A percentile compares a stretch with the other conserved stretches of the same genome.
Evolutionary conservation across 2,113 vertebrate species (phyloP).

Genomic region (Proteles cristata): DNA sequence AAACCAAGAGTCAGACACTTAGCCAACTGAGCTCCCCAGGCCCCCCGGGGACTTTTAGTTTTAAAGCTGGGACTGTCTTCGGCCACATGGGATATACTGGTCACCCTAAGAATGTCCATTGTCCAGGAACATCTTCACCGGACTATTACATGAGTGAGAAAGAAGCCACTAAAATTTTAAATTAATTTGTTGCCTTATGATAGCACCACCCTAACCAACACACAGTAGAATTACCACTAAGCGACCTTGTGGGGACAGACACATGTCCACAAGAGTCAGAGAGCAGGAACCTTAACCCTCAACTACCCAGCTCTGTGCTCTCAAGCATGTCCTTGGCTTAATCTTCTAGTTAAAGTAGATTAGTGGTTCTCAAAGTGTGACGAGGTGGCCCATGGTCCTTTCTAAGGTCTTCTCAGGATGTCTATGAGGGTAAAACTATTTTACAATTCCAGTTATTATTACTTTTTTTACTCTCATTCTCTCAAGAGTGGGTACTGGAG

Average conservation of each 20-base stretch:
- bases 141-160: not conserved
- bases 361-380: not conserved
- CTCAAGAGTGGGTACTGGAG: no score
- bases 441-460: not conserved
- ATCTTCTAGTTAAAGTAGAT: not conserved
- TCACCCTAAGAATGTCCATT: not conserved
- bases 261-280: not conserved
- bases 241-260: not conserved
- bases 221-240: not conserved
- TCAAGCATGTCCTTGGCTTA: not conserved
- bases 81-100: not conserved
- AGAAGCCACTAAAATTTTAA: not conserved
- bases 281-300: not conserved
- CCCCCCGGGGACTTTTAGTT: not conserved
- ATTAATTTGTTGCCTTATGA: not conserved
- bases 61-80: not conserved
- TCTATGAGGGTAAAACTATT: not conserved
- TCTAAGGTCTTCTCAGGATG: not conserved
- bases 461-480: not conserved
- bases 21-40: no score
- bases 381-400: not conserved
- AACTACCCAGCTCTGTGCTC: not conserved
- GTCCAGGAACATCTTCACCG: not conserved
- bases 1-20: no score
- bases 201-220: not conserved